These are phyloP conservation scores for Propithecus deckenii DNA, from an alignment of 2,797 vertebrate genomes.

Conservation along the genomic window DNA sequence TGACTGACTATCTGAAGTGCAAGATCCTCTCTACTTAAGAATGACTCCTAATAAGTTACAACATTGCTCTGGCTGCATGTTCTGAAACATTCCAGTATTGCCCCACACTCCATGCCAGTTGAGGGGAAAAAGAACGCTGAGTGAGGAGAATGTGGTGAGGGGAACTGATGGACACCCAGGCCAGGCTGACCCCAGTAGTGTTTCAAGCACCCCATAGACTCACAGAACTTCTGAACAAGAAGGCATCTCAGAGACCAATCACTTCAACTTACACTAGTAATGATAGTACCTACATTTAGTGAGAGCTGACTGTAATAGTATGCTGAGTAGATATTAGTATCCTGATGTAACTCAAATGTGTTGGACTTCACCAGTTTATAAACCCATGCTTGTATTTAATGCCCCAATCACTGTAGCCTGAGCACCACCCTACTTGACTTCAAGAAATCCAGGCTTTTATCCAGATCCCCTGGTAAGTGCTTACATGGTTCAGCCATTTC, in stretches of 20 bases:
- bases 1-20: conserved; percentile 27
- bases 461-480: neutral
- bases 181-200: neutral
- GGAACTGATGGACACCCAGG: neutral
- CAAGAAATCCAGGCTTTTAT: neutral
- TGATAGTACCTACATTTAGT: neutral
- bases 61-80: conserved; percentile 34
- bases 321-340: neutral
- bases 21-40: conserved; percentile 53
- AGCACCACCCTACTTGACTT: neutral
- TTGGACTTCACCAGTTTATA: neutral
- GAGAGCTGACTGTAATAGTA: neutral
- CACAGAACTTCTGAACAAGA: neutral
- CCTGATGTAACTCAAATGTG: neutral
- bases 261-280: neutral
- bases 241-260: neutral
- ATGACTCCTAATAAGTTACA: conserved; percentile 60
- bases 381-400: neutral
- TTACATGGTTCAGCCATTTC: neutral
- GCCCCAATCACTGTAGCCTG: neutral
- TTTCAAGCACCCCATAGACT: neutral
- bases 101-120: conserved; percentile 25
- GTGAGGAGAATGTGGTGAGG: neutral
- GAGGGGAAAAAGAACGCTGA: neutral
- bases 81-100: conserved; percentile 51